phyloP scores from a whole-genome alignment of 2,113 vertebrate genomes.

The Ranitomeya variabilis region DNA sequence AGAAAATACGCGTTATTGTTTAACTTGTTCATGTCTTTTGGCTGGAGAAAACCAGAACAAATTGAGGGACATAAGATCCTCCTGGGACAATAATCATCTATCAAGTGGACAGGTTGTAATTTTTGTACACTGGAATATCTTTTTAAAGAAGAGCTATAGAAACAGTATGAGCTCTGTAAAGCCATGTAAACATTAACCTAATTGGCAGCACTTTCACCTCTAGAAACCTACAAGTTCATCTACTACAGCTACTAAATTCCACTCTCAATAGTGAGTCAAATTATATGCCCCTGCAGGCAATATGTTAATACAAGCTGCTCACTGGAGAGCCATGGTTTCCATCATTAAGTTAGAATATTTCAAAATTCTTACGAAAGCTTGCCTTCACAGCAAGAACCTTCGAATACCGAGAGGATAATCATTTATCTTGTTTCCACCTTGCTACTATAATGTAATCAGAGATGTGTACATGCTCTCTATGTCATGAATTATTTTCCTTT shows the following conservation, averaged over 20 bases:
- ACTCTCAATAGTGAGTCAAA: background rate
- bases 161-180: no score
- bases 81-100: no score
- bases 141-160: no score
- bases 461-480: slow-evolving; percentile 26
- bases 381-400: slow-evolving; percentile 32
- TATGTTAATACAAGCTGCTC: slow-evolving; percentile 21
- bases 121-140: no score
- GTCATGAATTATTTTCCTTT: slow-evolving; percentile 41
- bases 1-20: no score
- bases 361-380: slow-evolving; percentile 14
- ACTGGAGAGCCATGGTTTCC: background rate
- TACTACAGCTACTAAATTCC: background rate
- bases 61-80: no score
- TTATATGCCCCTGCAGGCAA: slow-evolving; percentile 43
- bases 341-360: slow-evolving; percentile 37
- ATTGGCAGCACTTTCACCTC: background rate
- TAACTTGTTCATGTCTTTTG: no score
- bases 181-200: slow-evolving; percentile 17
- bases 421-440: slow-evolving; percentile 47
- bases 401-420: slow-evolving; percentile 21
- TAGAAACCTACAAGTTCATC: slow-evolving; percentile 6
- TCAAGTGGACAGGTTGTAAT: no score
- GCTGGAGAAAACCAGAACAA: no score
- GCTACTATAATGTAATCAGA: slow-evolving; percentile 42